Evolutionary conservation across 2,888 invertebrate genomes (phyloP).

Genomic region (Oithona nana): DNA sequence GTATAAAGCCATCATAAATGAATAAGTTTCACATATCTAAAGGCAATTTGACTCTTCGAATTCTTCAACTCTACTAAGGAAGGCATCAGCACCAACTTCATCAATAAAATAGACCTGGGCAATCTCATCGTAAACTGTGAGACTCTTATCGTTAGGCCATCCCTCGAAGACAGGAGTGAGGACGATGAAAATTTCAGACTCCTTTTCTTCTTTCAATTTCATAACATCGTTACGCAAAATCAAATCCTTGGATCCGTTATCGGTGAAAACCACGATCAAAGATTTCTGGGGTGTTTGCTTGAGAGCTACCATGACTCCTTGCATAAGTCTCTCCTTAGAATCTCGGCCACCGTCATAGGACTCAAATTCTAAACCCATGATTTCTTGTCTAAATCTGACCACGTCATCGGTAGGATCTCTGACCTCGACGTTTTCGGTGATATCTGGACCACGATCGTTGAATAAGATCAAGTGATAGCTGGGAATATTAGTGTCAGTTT

Average conservation of each 20-base stretch:
- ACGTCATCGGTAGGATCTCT: conserved; percentile 2
- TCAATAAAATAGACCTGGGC: conserved; percentile 8
- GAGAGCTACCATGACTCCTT: conserved; percentile 8
- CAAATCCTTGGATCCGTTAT: conserved; percentile 16
- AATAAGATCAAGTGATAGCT: conserved; percentile 10
- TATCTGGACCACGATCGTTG: conserved; percentile 14
- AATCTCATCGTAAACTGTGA: conserved; percentile 9
- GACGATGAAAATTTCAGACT: conserved; percentile 9
- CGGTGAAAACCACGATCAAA: conserved; percentile 16
- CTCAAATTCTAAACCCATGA: conserved; percentile 9
- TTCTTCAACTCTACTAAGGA: conserved; percentile 1
- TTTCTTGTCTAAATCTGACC: conserved; percentile 1
- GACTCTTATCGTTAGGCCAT: conserved; percentile 2
- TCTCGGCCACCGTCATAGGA: conserved; percentile 17
- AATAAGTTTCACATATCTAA: not conserved
- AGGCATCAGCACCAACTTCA: conserved; percentile 8
- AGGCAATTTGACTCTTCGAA: conserved; percentile 13
- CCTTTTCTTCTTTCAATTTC: conserved; percentile 2
- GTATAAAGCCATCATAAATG: no score
- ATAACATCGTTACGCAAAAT: conserved; percentile 7
- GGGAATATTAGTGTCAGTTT: conserved; percentile 13
- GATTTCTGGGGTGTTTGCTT: not conserved
- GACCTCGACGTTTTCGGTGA: not conserved
- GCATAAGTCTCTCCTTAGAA: conserved; percentile 14
- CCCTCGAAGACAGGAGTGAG: conserved; percentile 16